Base-by-base conservation (phyloP, 1,140 invertebrate species). In the Aphaenogaster rudis region DNA sequence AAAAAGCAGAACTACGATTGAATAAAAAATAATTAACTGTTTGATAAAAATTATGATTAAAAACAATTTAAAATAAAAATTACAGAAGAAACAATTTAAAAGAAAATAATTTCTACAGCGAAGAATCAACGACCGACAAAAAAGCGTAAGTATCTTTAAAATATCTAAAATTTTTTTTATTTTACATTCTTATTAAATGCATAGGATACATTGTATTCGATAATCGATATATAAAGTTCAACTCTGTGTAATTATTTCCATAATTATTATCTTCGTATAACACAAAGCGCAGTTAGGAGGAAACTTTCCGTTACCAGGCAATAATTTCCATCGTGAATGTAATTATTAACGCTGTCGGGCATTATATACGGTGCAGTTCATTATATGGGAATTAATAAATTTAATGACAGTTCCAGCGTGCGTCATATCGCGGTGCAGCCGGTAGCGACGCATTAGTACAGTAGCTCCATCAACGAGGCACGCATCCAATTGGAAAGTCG, bases 401-500 rank as follows among this genome's bases (percentile, higher is more conserved):
- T 74, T 84, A 84, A 84, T 74, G 80, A 84, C 80, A 84, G 80
- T 50, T 61, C n/a, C 54, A 74, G 69, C 57, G 54, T 76, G 80
- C 69, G n/a, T 76, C 80, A 84, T 76, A 74, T 76, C 69, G 54
- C 80, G 57, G 33, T 63, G 54, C 42, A 61, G 33, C 54, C 52
- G 4, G n/a, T 76, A 33, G 54, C 33, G 42, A 76, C 33, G 69
- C 69, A 76, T 63, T 84, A 84, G 42, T 74, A 74, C 13, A 74
- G 54, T 48, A 61, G 69, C 33, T 61, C 28, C 63, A 76, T 82
- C 67, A 61, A 21, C 36, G 42, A 72, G 21, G 28, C 52, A 79
- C 39, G 84, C 84, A 87, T 90, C 57, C 88, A 90, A 89, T 90
- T 61, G 74, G 86, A 88, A 86, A 86, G 74, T 86, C 87, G 85